Percentiles rank a stretch among this genome's conserved stretches.
phyloP scores from a whole-genome alignment of 2,113 vertebrate genomes.

The Pseudopodoces humilis region DNA sequence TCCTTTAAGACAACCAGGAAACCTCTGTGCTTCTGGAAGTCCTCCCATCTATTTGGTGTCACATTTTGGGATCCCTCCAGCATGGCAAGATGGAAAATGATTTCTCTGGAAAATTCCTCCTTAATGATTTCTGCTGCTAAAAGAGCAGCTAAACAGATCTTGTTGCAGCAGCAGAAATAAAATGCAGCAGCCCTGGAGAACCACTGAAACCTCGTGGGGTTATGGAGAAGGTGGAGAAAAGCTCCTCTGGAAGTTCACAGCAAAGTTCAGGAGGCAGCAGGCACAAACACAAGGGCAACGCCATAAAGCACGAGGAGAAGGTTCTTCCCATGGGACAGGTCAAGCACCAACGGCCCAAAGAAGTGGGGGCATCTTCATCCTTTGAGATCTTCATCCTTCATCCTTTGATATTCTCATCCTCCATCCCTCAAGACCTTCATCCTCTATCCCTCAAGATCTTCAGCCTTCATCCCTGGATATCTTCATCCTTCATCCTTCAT shows the following conservation, averaged over 20 bases:
- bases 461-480: neutral
- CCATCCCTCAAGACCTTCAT: neutral
- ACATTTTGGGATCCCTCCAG: neutral
- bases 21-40: neutral
- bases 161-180: neutral
- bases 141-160: neutral
- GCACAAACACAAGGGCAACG: neutral
- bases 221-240: neutral
- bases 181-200: neutral
- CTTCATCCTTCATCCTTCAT: neutral
- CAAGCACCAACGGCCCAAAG: fast-evolving
- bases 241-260: neutral
- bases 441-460: neutral
- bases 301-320: neutral
- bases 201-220: neutral
- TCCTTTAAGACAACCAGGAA: neutral
- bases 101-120: neutral
- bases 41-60: neutral
- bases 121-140: neutral
- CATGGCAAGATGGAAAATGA: neutral
- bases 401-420: neutral
- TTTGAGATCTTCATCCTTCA: neutral
- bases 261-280: neutral
- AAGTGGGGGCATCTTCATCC: neutral
- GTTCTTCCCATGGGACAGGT: neutral